Evolutionary conservation across 2,113 vertebrate genomes (phyloP).

Genomic region (Romanogobio albipinnatus): DNA sequence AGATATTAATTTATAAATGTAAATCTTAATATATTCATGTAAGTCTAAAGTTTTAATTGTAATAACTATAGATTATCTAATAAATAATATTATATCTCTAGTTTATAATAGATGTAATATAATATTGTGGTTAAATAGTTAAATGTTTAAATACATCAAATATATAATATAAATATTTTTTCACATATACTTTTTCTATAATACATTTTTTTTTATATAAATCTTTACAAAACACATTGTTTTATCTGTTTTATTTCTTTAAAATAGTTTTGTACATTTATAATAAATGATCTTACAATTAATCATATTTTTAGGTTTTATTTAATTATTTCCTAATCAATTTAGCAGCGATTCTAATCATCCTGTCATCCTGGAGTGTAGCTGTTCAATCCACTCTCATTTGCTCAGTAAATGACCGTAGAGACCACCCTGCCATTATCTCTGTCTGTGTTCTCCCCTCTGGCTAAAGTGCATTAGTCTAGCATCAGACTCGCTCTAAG

Average conservation of each 20-base stretch:
- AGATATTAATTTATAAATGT: background rate
- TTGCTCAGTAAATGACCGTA: conserved; percentile 15
- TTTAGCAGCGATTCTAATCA: background rate
- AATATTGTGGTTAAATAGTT: background rate
- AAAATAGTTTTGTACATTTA: background rate
- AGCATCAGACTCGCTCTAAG: conserved; percentile 36
- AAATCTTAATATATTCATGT: background rate
- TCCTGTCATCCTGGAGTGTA: background rate
- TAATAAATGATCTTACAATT: background rate
- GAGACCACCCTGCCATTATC: conserved; percentile 37
- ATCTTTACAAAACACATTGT: background rate
- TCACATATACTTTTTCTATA: background rate
- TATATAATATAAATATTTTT: background rate
- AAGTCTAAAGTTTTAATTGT: background rate
- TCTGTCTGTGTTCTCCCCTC: conserved; percentile 19
- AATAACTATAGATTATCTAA: background rate
- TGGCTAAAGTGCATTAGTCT: conserved; percentile 42
- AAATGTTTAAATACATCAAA: background rate
- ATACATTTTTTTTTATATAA: background rate
- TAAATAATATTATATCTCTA: background rate
- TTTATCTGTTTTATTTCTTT: background rate
- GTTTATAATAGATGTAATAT: background rate
- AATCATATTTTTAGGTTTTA: background rate
- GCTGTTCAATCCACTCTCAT: background rate
- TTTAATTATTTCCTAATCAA: background rate